These are phyloP conservation scores for Apantesis nais DNA, from an alignment of 2,888 invertebrate genomes.

Conservation along the genomic window DNA sequence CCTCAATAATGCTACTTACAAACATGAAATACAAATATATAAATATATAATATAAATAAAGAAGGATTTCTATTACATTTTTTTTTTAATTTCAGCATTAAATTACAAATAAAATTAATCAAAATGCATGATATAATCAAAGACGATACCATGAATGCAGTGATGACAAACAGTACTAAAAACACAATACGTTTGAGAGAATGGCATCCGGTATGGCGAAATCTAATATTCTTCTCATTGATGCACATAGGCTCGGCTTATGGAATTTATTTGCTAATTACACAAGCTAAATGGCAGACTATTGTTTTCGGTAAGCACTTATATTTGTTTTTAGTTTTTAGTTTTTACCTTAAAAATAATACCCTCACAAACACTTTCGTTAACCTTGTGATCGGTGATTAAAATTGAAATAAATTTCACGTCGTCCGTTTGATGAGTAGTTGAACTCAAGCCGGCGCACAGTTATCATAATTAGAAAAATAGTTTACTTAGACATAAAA, in stretches of 20 bases:
- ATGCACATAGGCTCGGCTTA: constrained; percentile 88
- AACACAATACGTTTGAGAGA: neutral
- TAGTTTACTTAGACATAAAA: no score
- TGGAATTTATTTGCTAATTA: constrained; percentile 84
- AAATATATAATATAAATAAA: no score
- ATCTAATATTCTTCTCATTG: constrained; percentile 89
- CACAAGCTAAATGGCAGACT: constrained; percentile 76
- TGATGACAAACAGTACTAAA: neutral
- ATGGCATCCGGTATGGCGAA: constrained; percentile 65
- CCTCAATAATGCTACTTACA: no score
- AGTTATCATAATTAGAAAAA: no score
- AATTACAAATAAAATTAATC: neutral
- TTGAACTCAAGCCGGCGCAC: no score
- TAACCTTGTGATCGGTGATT: no score
- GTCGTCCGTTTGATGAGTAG: no score
- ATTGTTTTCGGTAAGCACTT: constrained; percentile 78
- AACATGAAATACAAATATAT: no score
- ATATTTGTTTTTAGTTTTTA: neutral
- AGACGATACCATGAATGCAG: neutral
- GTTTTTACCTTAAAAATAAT: no score
- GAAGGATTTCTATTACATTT: neutral
- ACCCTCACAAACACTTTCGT: no score
- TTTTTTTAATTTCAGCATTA: neutral
- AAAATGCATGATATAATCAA: neutral
- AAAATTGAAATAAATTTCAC: no score